Evolutionary conservation across 2,888 invertebrate genomes (phyloP).

Genomic region (Lumbricus terrestris): DNA sequence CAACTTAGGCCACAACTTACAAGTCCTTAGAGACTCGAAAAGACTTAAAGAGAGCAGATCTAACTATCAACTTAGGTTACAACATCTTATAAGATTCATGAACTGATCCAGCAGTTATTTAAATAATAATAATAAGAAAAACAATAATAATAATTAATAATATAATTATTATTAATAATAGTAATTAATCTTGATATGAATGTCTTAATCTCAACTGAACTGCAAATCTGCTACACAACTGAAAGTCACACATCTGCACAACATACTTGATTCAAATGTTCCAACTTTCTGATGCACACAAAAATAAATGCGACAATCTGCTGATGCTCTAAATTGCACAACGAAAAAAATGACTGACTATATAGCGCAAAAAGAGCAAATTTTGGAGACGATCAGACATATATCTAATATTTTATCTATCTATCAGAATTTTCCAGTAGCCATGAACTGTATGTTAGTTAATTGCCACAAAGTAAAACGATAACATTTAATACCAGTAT

Average conservation of each 20-base stretch:
- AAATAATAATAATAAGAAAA: no score
- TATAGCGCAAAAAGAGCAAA: not conserved
- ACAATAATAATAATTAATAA: no score
- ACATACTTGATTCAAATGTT: not conserved
- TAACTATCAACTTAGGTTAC: not conserved
- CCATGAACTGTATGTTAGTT: no score
- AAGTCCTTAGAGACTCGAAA: not conserved
- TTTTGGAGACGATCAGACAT: not conserved
- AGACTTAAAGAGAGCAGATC: not conserved
- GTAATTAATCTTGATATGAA: not conserved
- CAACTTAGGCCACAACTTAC: not conserved
- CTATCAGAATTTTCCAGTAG: not conserved
- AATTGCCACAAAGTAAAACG: no score
- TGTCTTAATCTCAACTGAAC: not conserved
- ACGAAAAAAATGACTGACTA: not conserved
- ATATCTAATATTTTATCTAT: no score
- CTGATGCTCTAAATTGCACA: not conserved
- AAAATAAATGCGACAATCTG: not conserved
- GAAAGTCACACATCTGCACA: not conserved
- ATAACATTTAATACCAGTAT: no score
- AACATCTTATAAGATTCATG: not conserved
- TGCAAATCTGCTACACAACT: not conserved
- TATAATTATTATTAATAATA: no score
- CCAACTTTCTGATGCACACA: not conserved
- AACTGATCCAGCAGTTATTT: not conserved